Evolutionary conservation across 2,113 vertebrate species (phyloP), one percentile per base, ranked within the genome.

Genomic region (Bostrychus sinensis): DNA sequence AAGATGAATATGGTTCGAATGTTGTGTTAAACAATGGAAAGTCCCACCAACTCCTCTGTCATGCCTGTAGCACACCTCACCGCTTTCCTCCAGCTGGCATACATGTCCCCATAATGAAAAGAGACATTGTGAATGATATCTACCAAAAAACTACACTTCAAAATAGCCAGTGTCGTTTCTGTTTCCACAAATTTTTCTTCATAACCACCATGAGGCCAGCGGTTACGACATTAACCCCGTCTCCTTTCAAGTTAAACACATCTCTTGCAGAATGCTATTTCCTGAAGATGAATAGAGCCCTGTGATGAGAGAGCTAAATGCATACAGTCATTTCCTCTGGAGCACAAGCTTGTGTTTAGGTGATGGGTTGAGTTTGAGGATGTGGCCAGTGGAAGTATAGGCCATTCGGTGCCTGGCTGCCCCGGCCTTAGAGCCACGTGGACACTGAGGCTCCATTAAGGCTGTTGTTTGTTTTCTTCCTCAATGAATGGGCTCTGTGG

Each of bases 281-380:
- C 80, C 85, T 82, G 75, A 64, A 77, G 82, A 82, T 83, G 87
- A 89, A 86, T 86, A 64, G 71, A 48, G 54, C 78, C 75, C 72
- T 81, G 83, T 79, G 86, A 84, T 61, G 79, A 62, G 64, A 38
- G 56, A 72, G 69, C 73, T 87, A 84, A 88, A 90, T 84, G 64
- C 82, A 82, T 77, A 78, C 82, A 82, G 80, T 79, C 76, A 76
- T 75, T 81, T 82, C 62, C 70, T 83, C 74, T 76, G 72, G 64
- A 78, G 72, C 66, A 56, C 2, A 20, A 76, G 81, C 50, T 66
- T 83, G 83, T 77, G 84, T 87, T 84, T 82, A 85, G 72, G 83
- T 82, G 78, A 77, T 45, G 62, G 75, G 43, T 66, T n/a, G 34
- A 57, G 30, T 50, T 20, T 19, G 26, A 85, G 88, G 81, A 88